phyloP scores from a whole-genome alignment of 2,888 invertebrate species.

The Pinctada fucata region DNA sequence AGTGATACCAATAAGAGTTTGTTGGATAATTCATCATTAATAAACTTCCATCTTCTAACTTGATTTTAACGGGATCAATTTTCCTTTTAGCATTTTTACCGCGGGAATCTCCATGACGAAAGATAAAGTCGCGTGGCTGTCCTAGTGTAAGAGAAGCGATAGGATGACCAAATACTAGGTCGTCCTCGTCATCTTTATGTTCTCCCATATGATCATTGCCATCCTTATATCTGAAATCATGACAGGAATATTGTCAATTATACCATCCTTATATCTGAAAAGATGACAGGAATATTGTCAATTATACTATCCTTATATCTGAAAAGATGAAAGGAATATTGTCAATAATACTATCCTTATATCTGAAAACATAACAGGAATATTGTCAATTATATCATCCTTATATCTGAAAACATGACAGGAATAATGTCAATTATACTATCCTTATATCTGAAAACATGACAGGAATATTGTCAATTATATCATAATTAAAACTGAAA shows the following conservation, averaged over 20 bases:
- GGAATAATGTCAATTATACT: too few species aligned
- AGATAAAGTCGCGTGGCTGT: constrained; percentile 82
- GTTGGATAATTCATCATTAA: constrained; percentile 85
- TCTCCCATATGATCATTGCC: constrained; percentile 85
- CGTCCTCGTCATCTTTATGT: constrained; percentile 85
- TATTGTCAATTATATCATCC: too few species aligned
- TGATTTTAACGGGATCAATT: constrained; percentile 78
- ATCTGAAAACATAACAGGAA: too few species aligned
- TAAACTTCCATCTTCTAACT: constrained; percentile 83
- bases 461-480: too few species aligned
- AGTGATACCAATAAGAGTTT: constrained; percentile 85
- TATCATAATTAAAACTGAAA: too few species aligned
- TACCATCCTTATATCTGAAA: too few species aligned
- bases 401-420: too few species aligned
- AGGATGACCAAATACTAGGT: constrained; percentile 81
- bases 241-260: neutral
- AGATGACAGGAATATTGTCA: too few species aligned
- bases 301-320: too few species aligned
- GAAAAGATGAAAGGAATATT: neutral
- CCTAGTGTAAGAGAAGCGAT: constrained; percentile 85
- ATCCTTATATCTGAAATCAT: constrained; percentile 81
- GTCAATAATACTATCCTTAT: neutral
- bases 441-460: too few species aligned
- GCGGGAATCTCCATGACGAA: constrained; percentile 80
- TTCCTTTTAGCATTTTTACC: constrained; percentile 74